A percentile compares a stretch with the other conserved stretches of the same genome.
These are phyloP conservation scores for Oreonectes daqikongensis DNA, from an alignment of 2,797 vertebrate species.

Conservation along the genomic window DNA sequence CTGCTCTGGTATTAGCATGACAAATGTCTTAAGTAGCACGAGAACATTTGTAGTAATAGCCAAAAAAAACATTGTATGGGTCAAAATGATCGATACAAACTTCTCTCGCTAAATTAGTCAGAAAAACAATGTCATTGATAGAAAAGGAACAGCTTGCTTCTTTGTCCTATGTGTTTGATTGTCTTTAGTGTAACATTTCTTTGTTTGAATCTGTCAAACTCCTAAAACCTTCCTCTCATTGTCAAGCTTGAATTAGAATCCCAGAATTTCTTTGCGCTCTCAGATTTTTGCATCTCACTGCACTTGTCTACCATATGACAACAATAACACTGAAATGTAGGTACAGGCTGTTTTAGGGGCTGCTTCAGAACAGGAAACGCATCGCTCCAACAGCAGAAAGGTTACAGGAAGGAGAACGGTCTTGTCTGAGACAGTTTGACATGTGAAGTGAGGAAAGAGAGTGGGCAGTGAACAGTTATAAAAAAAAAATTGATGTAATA, in stretches of 20 bases:
- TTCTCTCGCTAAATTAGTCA: too few species aligned
- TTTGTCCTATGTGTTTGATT: too few species aligned
- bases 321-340: constrained; percentile 11
- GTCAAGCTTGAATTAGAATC: not conserved
- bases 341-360: constrained; percentile 10
- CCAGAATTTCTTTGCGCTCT: not conserved
- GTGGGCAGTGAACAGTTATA: not conserved
- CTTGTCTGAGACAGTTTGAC: constrained; percentile 66
- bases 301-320: constrained; percentile 21
- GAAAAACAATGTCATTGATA: too few species aligned
- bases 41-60: too few species aligned
- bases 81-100: too few species aligned
- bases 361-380: not conserved
- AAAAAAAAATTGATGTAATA: constrained; percentile 58
- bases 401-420: constrained; percentile 65
- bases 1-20: too few species aligned
- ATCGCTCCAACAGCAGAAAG: constrained; percentile 60
- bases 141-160: too few species aligned
- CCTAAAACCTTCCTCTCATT: constrained; percentile 29
- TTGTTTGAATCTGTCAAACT: constrained; percentile 24
- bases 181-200: constrained; percentile 57
- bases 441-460: constrained; percentile 49
- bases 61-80: too few species aligned
- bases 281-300: not conserved
- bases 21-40: too few species aligned